Conservation (phyloP, 2,797 vertebrate species). For the Myotis daubentonii region DNA sequence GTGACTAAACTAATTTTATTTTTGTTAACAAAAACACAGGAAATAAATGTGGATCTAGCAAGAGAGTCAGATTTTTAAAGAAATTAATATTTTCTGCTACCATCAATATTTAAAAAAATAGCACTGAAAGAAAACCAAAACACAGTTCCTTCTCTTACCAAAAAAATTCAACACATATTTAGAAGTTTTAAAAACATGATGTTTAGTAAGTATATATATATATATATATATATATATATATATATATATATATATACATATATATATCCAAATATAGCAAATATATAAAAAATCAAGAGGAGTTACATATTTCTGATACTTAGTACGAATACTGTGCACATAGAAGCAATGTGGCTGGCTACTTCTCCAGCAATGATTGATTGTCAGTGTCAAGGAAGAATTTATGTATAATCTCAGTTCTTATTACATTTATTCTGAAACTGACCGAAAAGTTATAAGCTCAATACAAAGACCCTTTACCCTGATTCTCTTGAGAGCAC, state of each 20-base stretch:
- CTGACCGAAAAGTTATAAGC: background rate
- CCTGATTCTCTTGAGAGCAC: background rate
- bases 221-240: background rate
- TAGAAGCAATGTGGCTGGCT: background rate
- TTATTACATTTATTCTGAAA: constrained; percentile 8
- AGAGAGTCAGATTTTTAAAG: constrained; percentile 70
- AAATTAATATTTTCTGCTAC: constrained; percentile 65
- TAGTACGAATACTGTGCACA: constrained; percentile 22
- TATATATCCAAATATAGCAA: constrained; percentile 30
- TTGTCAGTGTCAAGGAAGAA: background rate
- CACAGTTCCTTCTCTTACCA: background rate
- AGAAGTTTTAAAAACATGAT: background rate
- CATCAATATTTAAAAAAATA: constrained; percentile 34
- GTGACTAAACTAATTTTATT: constrained; percentile 80
- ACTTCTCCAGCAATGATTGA: background rate
- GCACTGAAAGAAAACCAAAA: background rate
- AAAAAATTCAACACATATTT: constrained; percentile 6
- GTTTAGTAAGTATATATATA: constrained; percentile 30
- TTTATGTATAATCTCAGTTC: background rate
- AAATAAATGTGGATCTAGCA: constrained; percentile 70
- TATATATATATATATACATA: background rate
- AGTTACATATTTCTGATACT: constrained; percentile 36
- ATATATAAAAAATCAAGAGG: constrained; percentile 58
- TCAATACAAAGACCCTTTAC: background rate
- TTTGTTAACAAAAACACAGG: constrained; percentile 76